These are phyloP conservation scores for Platycheirus albimanus DNA, from an alignment of 2,888 invertebrate genomes.

Conservation along the genomic window DNA sequence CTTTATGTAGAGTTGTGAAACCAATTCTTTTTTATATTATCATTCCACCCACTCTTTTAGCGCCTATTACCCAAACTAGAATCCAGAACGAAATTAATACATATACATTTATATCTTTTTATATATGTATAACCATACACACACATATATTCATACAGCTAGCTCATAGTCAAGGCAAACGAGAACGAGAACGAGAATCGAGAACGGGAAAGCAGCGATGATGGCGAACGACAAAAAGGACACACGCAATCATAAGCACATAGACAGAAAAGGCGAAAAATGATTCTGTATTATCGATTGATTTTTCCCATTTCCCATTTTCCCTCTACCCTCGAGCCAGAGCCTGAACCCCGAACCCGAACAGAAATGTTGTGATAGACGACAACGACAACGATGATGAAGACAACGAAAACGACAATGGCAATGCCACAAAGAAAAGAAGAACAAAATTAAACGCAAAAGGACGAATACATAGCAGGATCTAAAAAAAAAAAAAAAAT, in stretches of 20 bases:
- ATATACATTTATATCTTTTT: conserved; percentile 35
- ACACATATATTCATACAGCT: no score
- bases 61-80: conserved; percentile 54
- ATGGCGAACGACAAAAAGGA: conserved; percentile 49
- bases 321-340: no score
- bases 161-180: not conserved
- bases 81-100: conserved; percentile 44
- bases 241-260: conserved; percentile 69
- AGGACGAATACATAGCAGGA: not conserved
- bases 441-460: not conserved
- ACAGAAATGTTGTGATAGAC: not conserved
- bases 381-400: conserved; percentile 12
- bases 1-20: conserved; percentile 38
- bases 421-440: not conserved
- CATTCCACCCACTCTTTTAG: conserved; percentile 44
- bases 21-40: conserved; percentile 31
- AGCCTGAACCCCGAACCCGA: no score
- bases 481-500: not conserved
- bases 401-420: conserved; percentile 13
- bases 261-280: conserved; percentile 35
- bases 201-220: no score
- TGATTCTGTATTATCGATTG: conserved; percentile 69
- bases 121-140: no score
- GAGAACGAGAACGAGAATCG: no score
- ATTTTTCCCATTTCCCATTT: conserved; percentile 50